phyloP scores from a whole-genome alignment of 2,113 vertebrate species.

The Orycteropus afer region DNA sequence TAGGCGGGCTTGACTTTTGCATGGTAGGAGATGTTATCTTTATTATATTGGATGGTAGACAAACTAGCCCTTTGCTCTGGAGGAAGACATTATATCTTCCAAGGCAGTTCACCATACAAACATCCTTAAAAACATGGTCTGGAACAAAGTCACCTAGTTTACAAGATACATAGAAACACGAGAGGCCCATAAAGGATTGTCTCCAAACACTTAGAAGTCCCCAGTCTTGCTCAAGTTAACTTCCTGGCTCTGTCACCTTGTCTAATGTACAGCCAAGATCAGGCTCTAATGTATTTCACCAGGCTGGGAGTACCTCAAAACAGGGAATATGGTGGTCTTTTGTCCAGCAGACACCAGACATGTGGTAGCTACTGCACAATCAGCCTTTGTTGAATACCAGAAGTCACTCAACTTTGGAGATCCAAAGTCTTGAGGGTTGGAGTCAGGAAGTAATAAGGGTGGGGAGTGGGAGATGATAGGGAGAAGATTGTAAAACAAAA shows the following conservation, averaged over 20 bases:
- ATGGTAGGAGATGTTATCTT: not conserved
- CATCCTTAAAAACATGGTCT: not conserved
- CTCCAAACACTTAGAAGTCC: not conserved
- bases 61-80: not conserved
- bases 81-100: not conserved
- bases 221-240: not conserved
- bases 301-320: not conserved
- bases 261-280: not conserved
- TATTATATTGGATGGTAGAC: not conserved
- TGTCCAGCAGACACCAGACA: not conserved
- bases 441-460: not conserved
- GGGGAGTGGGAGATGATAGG: too few relatives aligned
- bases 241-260: not conserved
- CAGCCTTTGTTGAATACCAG: not conserved
- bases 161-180: not conserved
- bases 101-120: not conserved
- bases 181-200: not conserved
- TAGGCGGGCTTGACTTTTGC: not conserved
- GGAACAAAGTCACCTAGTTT: not conserved
- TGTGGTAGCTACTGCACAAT: rapidly evolving
- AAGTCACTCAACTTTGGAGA: not conserved
- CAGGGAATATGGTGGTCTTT: not conserved
- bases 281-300: not conserved
- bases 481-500: not conserved
- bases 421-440: not conserved